These are phyloP conservation scores for Calonectris borealis DNA, from an alignment of 2,113 vertebrate species.

Conservation along the genomic window DNA sequence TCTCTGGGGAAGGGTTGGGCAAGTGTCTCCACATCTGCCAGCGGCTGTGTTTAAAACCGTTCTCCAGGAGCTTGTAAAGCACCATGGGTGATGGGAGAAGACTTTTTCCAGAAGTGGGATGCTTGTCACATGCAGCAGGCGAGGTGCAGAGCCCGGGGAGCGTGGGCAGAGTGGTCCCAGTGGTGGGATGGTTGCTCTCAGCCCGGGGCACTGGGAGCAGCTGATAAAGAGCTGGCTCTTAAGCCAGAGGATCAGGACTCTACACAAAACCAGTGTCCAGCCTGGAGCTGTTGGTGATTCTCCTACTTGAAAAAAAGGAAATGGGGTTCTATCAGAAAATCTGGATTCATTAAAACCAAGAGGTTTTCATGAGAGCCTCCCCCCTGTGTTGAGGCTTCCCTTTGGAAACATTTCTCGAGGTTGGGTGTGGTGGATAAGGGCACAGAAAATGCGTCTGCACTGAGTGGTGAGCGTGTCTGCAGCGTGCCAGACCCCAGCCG, in stretches of 20 bases:
- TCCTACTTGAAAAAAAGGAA: neutral
- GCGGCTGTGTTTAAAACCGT: neutral
- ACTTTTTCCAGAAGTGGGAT: neutral
- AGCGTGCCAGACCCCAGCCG: neutral
- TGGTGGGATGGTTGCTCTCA: neutral
- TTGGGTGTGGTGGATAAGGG: neutral
- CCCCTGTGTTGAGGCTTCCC: neutral
- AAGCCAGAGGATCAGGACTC: neutral
- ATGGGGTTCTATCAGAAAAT: neutral
- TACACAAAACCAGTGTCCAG: neutral
- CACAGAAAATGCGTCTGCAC: neutral
- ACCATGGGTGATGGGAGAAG: neutral
- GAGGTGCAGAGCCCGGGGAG: rapidly evolving
- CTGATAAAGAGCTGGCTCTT: neutral
- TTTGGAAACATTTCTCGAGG: neutral
- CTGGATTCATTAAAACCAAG: neutral
- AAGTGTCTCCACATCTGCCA: neutral
- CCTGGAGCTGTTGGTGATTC: neutral
- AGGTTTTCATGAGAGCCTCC: neutral
- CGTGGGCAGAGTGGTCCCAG: neutral
- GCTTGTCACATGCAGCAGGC: rapidly evolving
- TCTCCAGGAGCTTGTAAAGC: neutral
- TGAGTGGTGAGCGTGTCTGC: neutral
- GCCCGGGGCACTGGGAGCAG: neutral
- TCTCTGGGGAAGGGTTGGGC: neutral